These are phyloP conservation scores for Crocuta crocuta DNA, from an alignment of 2,113 vertebrate species.

Conservation along the genomic window DNA sequence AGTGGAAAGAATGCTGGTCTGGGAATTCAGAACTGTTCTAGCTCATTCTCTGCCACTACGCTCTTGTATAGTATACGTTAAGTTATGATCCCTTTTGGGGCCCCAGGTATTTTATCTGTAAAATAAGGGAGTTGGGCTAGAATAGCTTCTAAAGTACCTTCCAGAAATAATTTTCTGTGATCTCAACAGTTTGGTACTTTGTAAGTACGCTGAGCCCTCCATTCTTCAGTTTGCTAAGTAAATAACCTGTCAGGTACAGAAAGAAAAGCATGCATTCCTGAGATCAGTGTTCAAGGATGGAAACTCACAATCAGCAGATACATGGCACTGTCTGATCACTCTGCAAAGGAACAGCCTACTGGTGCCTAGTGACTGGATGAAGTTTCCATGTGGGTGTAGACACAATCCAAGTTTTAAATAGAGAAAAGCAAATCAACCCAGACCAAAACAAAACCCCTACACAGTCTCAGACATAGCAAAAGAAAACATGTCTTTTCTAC, in stretches of 20 bases:
- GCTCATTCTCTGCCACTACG: neutral
- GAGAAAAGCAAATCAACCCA: slow-evolving; percentile 43
- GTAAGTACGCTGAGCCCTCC: neutral
- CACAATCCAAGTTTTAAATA: slow-evolving; percentile 42
- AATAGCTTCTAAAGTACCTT: neutral
- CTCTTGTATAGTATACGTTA: neutral
- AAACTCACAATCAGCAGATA: neutral
- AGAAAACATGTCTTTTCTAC: slow-evolving; percentile 17
- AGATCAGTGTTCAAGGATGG: slow-evolving; percentile 9
- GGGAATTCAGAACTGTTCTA: neutral
- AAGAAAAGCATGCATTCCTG: neutral
- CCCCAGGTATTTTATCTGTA: neutral
- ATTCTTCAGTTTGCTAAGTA: slow-evolving; percentile 18
- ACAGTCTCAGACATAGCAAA: slow-evolving; percentile 26
- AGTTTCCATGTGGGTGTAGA: neutral
- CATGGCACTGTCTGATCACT: neutral
- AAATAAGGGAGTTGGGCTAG: neutral
- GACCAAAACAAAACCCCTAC: slow-evolving; percentile 41
- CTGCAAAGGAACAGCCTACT: neutral
- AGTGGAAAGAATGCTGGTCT: neutral
- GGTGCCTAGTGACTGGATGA: neutral
- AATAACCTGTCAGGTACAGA: slow-evolving; percentile 23
- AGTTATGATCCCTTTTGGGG: neutral
- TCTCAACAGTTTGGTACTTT: slow-evolving; percentile 8
- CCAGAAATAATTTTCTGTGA: slow-evolving; percentile 47